Percentiles rank a stretch among this genome's conserved stretches.
These are phyloP conservation scores for Lordiphosa stackelbergi DNA, from an alignment of 1,140 invertebrate genomes.

Conservation along the genomic window DNA sequence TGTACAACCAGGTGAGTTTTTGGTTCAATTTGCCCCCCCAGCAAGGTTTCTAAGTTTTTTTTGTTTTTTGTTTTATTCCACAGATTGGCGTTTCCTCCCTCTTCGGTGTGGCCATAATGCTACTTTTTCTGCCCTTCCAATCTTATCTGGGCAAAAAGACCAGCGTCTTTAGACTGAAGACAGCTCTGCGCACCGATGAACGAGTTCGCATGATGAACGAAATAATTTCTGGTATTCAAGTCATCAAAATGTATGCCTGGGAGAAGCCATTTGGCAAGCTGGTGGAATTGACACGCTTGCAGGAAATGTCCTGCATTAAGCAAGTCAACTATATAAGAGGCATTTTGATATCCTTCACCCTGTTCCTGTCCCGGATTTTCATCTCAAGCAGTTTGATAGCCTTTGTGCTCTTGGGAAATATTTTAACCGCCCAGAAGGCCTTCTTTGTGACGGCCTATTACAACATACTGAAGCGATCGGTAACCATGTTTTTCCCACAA, in stretches of 20 bases:
- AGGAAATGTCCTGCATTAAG: conserved; percentile 80
- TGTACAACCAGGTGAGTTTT: conserved; percentile 66
- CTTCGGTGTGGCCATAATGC: conserved; percentile 86
- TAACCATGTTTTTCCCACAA: conserved; percentile 85
- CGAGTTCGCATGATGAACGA: conserved; percentile 92
- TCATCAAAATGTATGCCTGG: conserved; percentile 97
- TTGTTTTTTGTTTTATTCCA: conserved; percentile 13
- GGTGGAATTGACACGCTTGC: conserved; percentile 79
- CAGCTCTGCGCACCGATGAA: conserved; percentile 87
- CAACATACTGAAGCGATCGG: conserved; percentile 83
- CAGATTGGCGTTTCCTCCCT: conserved; percentile 80
- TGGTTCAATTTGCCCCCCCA: background rate
- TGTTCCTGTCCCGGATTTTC: conserved; percentile 85
- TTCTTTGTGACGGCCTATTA: conserved; percentile 85
- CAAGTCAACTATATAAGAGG: conserved; percentile 84
- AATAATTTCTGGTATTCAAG: conserved; percentile 91
- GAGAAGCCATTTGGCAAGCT: conserved; percentile 86
- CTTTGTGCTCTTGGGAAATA: conserved; percentile 83
- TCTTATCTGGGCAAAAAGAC: conserved; percentile 85
- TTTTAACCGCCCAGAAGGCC: conserved; percentile 82
- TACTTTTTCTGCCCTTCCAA: conserved; percentile 91
- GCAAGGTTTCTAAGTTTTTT: background rate
- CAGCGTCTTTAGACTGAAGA: conserved; percentile 81
- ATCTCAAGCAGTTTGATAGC: conserved; percentile 87
- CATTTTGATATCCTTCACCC: conserved; percentile 84